Evolutionary conservation across 2,797 vertebrate genomes (phyloP), one percentile per base, ranked within the genome.

Genomic region (Xiphorhynchus erythropygius): DNA sequence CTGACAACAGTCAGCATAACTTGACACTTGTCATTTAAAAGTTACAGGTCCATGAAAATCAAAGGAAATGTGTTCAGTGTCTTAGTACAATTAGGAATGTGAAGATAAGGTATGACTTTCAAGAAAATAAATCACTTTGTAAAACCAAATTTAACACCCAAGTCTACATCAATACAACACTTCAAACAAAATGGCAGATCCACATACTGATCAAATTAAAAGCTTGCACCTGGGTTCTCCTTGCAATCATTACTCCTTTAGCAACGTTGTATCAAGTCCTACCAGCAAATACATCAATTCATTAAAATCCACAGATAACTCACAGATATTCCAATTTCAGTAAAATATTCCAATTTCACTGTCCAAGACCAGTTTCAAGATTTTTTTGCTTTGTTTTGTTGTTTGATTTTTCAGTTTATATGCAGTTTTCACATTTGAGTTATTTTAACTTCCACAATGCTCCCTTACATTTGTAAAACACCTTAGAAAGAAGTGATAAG

Each of bases 111-210:
- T 39, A 60, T n/a, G 5, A 57, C 74, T 70, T 69, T 42, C 47
- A 46, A 67, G 63, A 91, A 84, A 68, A 81, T 24, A 93, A 76
- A 86, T 63, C 5, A 49, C 15, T 86, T 69, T 49, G 44, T 37
- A 89, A 92, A 35, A 84, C 59, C 25, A 8, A 95, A 92, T 19
- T 85, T 67, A 87, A 71, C 59, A 89, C 25, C 52, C 32, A 65
- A 39, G 11, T 37, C 60, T 56, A 63, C 56, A 73, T 56, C 70
- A 53, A 57, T 6, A 63, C 13, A 65, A 18, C 7, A 76, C 30
- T 79, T 77, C 39, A 86, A 91, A 65, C 10, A 86, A 92, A 94
- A 96, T 77, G 82, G 85, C 46, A 90, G 63, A 78, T 39, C 53
- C 53, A 83, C 57, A 73, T 22, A 35, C 52, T 67, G 21, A 78